Percentiles rank a stretch among this genome's conserved stretches.
phyloP scores from a whole-genome alignment of 30 jellyfish, hydroid and myxozoan genomes.

The Chironex yamaguchii region DNA sequence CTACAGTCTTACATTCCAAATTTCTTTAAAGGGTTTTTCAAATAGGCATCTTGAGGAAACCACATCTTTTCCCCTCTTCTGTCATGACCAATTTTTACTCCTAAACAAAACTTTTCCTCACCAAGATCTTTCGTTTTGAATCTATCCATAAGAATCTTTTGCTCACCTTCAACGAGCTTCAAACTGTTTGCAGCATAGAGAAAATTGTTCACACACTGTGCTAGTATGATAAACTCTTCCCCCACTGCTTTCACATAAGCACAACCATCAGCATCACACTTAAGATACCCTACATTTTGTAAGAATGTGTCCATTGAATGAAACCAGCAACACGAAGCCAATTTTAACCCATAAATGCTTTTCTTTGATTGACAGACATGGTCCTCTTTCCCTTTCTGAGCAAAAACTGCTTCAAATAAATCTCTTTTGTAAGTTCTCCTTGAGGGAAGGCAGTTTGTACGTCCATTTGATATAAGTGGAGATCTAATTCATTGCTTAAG shows the following conservation, averaged over 20 bases:
- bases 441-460: too few relatives aligned
- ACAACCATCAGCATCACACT: slow-evolving; percentile 64
- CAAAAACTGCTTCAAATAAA: too few relatives aligned
- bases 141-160: too few relatives aligned
- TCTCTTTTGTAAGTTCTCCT: too few relatives aligned
- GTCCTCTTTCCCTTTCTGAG: slow-evolving; percentile 40
- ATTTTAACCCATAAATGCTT: slow-evolving; percentile 71
- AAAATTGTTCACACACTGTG: too few relatives aligned
- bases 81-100: neutral
- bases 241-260: slow-evolving; percentile 41
- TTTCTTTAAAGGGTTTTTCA: neutral
- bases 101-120: neutral
- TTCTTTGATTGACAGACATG: slow-evolving; percentile 34
- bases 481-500: too few relatives aligned
- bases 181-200: too few relatives aligned
- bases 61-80: neutral
- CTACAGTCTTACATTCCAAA: neutral
- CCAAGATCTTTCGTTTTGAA: neutral
- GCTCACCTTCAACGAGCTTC: too few relatives aligned
- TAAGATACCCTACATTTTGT: slow-evolving; percentile 44
- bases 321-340: slow-evolving; percentile 69
- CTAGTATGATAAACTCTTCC: too few relatives aligned
- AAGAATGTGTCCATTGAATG: slow-evolving; percentile 45
- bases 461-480: too few relatives aligned
- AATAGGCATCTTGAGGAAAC: neutral